Percentiles rank a stretch among this genome's conserved stretches.
Conservation (phyloP, 2,797 vertebrate genomes). For the Rhabdomys pumilio region DNA sequence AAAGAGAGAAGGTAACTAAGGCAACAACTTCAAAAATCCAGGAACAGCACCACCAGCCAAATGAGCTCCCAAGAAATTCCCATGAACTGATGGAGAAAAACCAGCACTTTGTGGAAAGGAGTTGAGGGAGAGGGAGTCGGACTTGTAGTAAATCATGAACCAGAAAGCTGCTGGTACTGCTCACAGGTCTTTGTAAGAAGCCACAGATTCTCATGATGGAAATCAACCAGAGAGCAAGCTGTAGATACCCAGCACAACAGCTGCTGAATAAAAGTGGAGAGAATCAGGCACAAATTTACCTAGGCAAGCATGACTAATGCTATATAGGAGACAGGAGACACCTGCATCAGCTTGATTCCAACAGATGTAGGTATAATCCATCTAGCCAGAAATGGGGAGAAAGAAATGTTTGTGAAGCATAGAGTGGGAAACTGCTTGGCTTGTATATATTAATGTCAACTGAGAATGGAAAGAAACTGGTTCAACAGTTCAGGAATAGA, state of each 20-base stretch:
- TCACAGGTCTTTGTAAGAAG: not conserved
- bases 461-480: not conserved
- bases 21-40: not conserved
- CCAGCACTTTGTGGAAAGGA: not conserved
- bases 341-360: not conserved
- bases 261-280: not conserved
- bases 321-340: not conserved
- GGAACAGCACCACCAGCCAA: not conserved
- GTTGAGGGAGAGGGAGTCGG: not conserved
- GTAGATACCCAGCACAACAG: not conserved
- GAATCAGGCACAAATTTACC: not conserved
- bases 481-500: slow-evolving; percentile 5
- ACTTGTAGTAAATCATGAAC: not conserved
- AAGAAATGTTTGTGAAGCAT: not conserved
- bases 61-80: not conserved
- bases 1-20: not conserved
- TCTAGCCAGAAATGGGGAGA: not conserved
- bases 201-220: not conserved
- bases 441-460: slow-evolving; percentile 7
- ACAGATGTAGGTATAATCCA: not conserved
- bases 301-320: not conserved
- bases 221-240: not conserved
- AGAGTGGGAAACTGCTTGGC: not conserved
- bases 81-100: not conserved
- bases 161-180: not conserved